Evolutionary conservation across 2,888 invertebrate species (phyloP), one percentile per base, ranked within the genome.

Genomic region (Copidosoma aretas): DNA sequence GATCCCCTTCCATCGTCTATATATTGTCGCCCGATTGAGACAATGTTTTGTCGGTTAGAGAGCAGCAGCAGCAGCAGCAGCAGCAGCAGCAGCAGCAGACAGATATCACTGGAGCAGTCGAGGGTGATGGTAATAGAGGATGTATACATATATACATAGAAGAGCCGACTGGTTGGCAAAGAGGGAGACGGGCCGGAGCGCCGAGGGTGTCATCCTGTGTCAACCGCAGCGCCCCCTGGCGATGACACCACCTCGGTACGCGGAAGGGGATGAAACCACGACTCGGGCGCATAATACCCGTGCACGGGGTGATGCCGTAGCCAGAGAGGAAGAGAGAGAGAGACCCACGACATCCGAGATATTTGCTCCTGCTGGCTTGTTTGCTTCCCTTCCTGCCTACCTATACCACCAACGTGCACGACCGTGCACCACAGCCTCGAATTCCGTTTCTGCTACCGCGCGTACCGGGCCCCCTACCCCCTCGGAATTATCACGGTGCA

Each of bases 141-240:
- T 32, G 14, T 46, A 46, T 12, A 46, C 43, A 46, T 46, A 46
- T 17, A 46, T 46, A 15, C 12, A 46, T 17, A 46, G 4, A 46
- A 2, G 43, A 4, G 17, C 43, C 17, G 12, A 41, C 10, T 14
- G 41, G n/a, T n/a, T n/a, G n/a, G 41, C 10, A 14, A 41, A 8
- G 56, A 69, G 58, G 51, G 51, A 60, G 67, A 66, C 41, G 53
- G 64, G 51, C 56, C 64, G 66, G 64, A 24, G 63, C 60, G 56
- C 41, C 58, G 51, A 64, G 81, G 79, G 81, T 82, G 82, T 82
- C 81, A 79, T 81, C 80, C 78, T 76, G 80, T 82, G 83, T 82
- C 83, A 83, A 81, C 81, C 80, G 73, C 82, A 83, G 82, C 78
- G 80, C 81, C 83, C 82, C 81, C 82, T 82, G 83, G 81, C 81